A percentile compares a stretch with the other conserved stretches of the same genome.
phyloP scores from a whole-genome alignment of 2,113 vertebrate species.

The Acrocephalus kingi region DNA sequence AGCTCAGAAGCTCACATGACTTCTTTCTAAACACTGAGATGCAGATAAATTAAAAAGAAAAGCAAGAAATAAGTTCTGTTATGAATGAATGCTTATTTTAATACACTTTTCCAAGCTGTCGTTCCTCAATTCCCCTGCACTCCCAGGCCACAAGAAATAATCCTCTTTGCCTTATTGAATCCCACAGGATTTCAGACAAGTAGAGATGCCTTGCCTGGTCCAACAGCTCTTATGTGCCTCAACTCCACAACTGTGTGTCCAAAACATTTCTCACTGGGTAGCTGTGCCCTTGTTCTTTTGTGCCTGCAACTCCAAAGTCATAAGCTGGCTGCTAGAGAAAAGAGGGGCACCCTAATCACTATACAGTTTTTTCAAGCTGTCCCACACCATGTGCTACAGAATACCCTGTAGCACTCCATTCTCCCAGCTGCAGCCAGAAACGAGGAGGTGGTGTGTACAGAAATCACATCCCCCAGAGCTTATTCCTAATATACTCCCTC shows the following conservation, averaged over 20 bases:
- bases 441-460: neutral
- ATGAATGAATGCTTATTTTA: neutral
- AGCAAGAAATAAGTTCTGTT: neutral
- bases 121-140: neutral
- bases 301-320: neutral
- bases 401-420: neutral
- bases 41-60: conserved; percentile 42
- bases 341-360: neutral
- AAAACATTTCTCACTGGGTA: neutral
- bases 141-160: neutral
- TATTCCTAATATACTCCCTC: neutral
- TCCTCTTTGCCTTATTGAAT: neutral
- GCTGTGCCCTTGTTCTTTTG: neutral
- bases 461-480: neutral
- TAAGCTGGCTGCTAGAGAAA: neutral
- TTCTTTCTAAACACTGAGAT: conserved; percentile 40
- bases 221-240: neutral
- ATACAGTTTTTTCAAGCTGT: neutral
- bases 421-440: neutral
- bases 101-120: neutral
- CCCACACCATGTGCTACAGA: neutral
- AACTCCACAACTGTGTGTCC: neutral
- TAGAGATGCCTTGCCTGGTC: neutral
- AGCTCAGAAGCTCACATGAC: conserved; percentile 71
- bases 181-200: neutral